Evolutionary conservation across 64 coral and sea anemone species (phyloP).

Genomic region (Montipora cactus): DNA sequence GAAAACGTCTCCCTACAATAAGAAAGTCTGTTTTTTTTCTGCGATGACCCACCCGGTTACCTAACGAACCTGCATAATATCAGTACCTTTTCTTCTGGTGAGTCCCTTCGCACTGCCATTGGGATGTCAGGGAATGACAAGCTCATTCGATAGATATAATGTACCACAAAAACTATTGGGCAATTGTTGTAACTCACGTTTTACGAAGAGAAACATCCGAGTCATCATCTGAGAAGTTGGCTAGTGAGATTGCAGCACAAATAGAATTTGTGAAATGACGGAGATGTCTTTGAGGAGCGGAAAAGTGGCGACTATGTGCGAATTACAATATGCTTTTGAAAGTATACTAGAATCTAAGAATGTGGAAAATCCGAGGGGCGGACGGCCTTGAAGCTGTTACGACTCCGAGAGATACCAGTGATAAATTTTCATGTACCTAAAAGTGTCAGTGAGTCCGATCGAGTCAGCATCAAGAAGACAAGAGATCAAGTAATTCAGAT

Average conservation of each 20-base stretch:
- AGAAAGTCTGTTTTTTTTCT: conserved; percentile 57
- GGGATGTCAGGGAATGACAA: conserved; percentile 47
- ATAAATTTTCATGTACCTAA: not conserved
- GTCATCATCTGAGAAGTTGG: not conserved
- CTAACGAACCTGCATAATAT: conserved; percentile 43
- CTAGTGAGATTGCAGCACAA: not conserved
- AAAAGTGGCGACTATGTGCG: not conserved
- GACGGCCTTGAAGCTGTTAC: not conserved
- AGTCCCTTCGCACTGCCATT: conserved; percentile 53
- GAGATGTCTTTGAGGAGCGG: conserved; percentile 27
- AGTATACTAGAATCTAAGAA: not conserved
- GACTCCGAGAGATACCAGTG: not conserved
- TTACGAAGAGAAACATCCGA: conserved; percentile 7
- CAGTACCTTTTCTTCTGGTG: conserved; percentile 31
- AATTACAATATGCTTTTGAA: conserved; percentile 49
- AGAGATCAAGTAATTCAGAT: conserved; percentile 34
- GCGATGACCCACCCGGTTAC: conserved; percentile 26
- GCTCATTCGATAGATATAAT: conserved; percentile 74
- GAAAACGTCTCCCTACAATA: conserved; percentile 48
- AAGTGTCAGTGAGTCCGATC: not conserved
- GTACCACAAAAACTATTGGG: conserved; percentile 79
- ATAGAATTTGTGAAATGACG: conserved; percentile 43
- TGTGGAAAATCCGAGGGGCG: not conserved
- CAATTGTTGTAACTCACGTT: conserved; percentile 48
- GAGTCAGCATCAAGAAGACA: conserved; percentile 26